Evolutionary conservation across 2,888 invertebrate genomes (phyloP), one percentile per base, ranked within the genome.

Genomic region (Tortricodes alternella): DNA sequence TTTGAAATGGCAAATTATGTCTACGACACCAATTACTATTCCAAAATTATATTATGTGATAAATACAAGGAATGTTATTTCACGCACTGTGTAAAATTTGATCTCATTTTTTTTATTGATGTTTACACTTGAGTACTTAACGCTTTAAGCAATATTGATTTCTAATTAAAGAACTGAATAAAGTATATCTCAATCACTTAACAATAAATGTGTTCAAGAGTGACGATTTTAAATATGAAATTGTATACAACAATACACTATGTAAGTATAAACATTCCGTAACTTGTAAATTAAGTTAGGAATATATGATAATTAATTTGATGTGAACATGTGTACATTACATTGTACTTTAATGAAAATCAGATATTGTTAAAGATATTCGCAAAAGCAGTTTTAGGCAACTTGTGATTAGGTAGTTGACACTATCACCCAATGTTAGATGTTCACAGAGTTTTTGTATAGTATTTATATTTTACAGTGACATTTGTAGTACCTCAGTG

Each of bases 341-440:
- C 9, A 39, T 9, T n/a, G n/a, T n/a, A n/a, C n/a, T n/a, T n/a
- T 24, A 41, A 19, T 9, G 16, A n/a, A 27, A 44, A 11, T 41
- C 18, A 23, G 24, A 55, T 41, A n/a, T 7, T 34, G 51, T 49
- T 19, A 29, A 4, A 21, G 32, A 23, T 34, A 18, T 53, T 53
- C 41, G 13, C 46, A 49, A 29, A 43, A 23, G 18, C 15, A 13
- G 21, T 43, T 48, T 24, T 18, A 8, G 43, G 23, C 21, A 15
- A 13, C 39, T 34, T 39, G 39, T 41, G 23, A 37, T 55, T 55
- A 49, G 11, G 24, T 35, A 68, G 66, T 67, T 67, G 41, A 65
- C 69, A 73, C 68, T 53, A 60, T 60, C 74, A 76, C 76, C 52
- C 50, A 66, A 66, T 61, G 63, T 67, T 71, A 65, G 62, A 67